Percentiles rank a stretch among this genome's conserved stretches.
Conservation (phyloP, 2,888 invertebrate species). For the Fissipunctia ypsillon region DNA sequence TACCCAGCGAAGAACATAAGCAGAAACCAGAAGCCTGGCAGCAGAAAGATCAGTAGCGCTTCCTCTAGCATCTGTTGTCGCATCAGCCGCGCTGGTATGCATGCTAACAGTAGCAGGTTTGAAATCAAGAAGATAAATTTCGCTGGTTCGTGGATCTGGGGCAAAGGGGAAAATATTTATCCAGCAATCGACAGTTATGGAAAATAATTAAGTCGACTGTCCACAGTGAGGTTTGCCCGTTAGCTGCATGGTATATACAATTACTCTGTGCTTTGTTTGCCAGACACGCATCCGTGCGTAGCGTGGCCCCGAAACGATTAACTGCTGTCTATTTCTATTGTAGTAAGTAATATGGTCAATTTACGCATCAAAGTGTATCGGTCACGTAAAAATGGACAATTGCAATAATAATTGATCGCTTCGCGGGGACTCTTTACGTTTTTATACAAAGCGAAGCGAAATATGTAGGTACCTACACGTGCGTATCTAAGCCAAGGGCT, state of each 20-base stretch:
- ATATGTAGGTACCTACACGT: too few species aligned
- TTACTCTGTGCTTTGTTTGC: too few species aligned
- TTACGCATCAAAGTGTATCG: too few species aligned
- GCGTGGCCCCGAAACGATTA: too few species aligned
- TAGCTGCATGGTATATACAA: neutral
- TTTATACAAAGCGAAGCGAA: neutral
- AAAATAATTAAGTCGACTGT: neutral
- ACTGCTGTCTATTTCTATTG: too few species aligned
- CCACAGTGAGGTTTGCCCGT: neutral
- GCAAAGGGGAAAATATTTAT: constrained; percentile 25
- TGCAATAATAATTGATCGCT: too few species aligned
- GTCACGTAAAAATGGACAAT: too few species aligned
- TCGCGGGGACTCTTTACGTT: too few species aligned
- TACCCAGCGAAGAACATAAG: constrained; percentile 99
- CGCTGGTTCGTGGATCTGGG: constrained; percentile 97
- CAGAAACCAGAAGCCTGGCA: constrained; percentile 99
- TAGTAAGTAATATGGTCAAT: too few species aligned
- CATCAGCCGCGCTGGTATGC: constrained; percentile 96
- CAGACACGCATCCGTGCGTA: neutral
- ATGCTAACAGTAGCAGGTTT: constrained; percentile 96
- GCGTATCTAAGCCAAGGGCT: neutral
- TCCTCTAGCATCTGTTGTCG: constrained; percentile 96
- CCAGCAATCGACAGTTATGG: neutral
- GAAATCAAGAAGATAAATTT: constrained; percentile 98
- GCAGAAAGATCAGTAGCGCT: constrained; percentile 96